Conservation (phyloP, 2,797 vertebrate genomes). For the Diglossa cyanea region DNA sequence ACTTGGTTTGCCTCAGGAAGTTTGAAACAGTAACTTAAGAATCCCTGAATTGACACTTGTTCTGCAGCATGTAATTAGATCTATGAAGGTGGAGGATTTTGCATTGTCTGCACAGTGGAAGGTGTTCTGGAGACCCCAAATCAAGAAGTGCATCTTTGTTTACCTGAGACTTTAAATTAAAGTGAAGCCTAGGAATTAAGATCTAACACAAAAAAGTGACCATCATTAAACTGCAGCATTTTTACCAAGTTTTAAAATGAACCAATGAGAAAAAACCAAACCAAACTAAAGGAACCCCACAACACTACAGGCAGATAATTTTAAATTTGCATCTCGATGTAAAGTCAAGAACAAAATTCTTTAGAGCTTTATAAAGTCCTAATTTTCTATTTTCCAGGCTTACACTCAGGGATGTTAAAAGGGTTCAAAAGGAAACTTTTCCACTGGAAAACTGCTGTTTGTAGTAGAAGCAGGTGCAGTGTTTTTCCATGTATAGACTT, state of each 20-base stretch:
- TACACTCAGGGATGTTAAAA: neutral
- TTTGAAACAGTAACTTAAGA: neutral
- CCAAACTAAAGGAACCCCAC: neutral
- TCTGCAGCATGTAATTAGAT: neutral
- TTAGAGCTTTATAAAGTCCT: neutral
- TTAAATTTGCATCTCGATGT: neutral
- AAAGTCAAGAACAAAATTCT: neutral
- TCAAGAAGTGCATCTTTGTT: neutral
- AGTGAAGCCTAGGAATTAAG: neutral
- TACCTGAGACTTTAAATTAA: neutral
- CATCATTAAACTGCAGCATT: neutral
- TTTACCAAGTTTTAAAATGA: neutral
- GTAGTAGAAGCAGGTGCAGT: neutral
- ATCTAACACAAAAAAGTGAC: neutral
- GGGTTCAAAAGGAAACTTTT: neutral
- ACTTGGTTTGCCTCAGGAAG: neutral
- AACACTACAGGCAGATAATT: neutral
- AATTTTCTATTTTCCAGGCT: neutral
- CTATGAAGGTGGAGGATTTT: neutral
- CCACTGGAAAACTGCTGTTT: neutral
- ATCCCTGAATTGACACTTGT: neutral
- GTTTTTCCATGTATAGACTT: neutral
- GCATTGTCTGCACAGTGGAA: neutral
- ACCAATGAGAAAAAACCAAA: neutral
- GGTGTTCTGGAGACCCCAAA: neutral